Percentiles rank a stretch among this genome's conserved stretches.
phyloP scores from a whole-genome alignment of 2,113 vertebrate species.

The Takifugu bimaculatus region DNA sequence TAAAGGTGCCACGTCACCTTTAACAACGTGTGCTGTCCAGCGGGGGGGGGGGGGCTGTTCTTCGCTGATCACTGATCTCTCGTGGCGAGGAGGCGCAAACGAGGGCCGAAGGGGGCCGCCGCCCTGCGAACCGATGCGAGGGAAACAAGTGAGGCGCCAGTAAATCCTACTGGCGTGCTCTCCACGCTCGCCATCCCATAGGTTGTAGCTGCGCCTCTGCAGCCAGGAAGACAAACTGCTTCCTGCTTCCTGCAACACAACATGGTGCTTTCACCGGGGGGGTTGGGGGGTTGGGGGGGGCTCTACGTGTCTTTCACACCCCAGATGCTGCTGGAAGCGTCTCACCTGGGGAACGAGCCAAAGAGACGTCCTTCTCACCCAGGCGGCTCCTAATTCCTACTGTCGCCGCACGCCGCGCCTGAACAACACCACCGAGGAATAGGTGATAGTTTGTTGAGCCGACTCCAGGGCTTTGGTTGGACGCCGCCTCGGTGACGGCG shows the following conservation, averaged over 20 bases:
- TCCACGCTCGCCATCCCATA: neutral
- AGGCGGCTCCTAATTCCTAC: slow-evolving; percentile 1
- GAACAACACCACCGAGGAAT: slow-evolving; percentile 29
- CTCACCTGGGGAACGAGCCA: slow-evolving; percentile 1
- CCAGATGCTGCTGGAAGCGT: slow-evolving; percentile 12
- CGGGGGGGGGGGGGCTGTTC: slow-evolving; percentile 33
- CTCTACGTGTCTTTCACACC: slow-evolving; percentile 19
- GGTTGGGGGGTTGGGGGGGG: slow-evolving; percentile 4
- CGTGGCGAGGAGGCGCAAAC: slow-evolving; percentile 30
- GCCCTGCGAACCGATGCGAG: slow-evolving; percentile 43
- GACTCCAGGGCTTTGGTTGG: slow-evolving; percentile 49
- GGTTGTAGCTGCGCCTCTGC: neutral
- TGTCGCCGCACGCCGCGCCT: slow-evolving; percentile 4
- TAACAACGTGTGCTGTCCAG: slow-evolving; percentile 50
- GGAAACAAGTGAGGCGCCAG: slow-evolving; percentile 29
- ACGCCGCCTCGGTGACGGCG: slow-evolving; percentile 52
- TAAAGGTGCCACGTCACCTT: slow-evolving; percentile 55
- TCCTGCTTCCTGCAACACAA: slow-evolving; percentile 12
- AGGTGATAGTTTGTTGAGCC: slow-evolving; percentile 37
- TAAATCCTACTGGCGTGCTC: neutral
- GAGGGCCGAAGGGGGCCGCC: slow-evolving; percentile 27
- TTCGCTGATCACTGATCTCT: slow-evolving; percentile 25
- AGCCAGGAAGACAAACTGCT: slow-evolving; percentile 5
- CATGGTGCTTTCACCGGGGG: slow-evolving; percentile 2
- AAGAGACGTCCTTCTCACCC: slow-evolving; percentile 3